Conservation (phyloP, 2,113 vertebrate genomes). For the Propithecus coquereli region DNA sequence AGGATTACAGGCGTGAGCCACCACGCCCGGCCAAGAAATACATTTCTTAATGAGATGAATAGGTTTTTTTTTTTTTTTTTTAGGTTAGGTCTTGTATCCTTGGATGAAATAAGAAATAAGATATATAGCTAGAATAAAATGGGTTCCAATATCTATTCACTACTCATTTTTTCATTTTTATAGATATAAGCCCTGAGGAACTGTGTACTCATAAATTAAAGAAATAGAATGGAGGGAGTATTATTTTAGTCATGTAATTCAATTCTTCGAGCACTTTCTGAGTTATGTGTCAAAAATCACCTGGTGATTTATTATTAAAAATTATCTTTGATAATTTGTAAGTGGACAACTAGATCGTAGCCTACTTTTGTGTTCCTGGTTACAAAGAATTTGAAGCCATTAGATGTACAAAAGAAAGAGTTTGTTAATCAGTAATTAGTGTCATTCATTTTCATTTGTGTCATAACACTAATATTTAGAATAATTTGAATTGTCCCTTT, state of each 20-base stretch:
- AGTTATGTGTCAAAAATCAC: background rate
- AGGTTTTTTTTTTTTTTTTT: background rate
- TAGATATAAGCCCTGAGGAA: background rate
- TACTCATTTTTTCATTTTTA: slow-evolving; percentile 19
- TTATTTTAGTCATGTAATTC: background rate
- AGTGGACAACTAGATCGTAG: background rate
- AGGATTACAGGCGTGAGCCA: too few species aligned
- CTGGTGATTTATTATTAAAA: background rate
- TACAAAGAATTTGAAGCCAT: background rate
- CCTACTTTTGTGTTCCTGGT: background rate
- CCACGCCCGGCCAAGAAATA: too few species aligned
- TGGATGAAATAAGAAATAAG: background rate
- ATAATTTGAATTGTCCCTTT: background rate
- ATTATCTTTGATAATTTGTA: background rate
- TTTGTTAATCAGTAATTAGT: background rate
- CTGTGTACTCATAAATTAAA: background rate
- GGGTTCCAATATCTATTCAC: background rate
- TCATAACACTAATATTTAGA: background rate
- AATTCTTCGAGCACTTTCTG: background rate
- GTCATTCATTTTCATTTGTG: background rate
- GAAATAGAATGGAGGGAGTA: background rate
- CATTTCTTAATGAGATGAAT: background rate
- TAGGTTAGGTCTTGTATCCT: background rate
- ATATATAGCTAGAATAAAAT: background rate
- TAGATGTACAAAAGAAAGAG: background rate